Evolutionary conservation across 2,797 vertebrate genomes (phyloP), one percentile per base, ranked within the genome.

Genomic region (Anas bernieri): DNA sequence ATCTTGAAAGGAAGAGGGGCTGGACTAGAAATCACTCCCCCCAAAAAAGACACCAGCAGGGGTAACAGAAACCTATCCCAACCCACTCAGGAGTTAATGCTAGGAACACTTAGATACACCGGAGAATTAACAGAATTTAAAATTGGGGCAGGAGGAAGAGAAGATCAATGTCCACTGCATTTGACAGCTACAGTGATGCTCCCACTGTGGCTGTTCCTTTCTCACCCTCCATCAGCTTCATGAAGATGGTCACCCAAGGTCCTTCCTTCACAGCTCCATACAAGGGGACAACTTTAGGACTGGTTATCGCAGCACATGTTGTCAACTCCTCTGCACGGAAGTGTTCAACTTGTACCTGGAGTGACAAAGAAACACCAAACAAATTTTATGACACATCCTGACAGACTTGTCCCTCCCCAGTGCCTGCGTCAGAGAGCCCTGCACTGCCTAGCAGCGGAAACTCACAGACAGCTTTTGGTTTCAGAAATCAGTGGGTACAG

Each of bases 211-310:
- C 31, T 85, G 62, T 31, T 37, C 82, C 83, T 54, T 92, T 30
- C 95, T 97, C 95, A 99, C 99, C 99, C 93, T 98, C 98, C 96
- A 99, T 99, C 48, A 98, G 98, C 83, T 99, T 98, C 99, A 99
- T 99, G 94, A 99, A 98, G 88, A 99, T 98, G 78, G 99, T 97
- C 21, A 99, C 96, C 95, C 98, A 98, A 2, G 97, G 98, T 12
- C 99, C 99, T 93, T 99, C 99, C 94, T 98, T 98, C 97, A 99
- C 98, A 17, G 99, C 99, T 11, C 99, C 99, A 0, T 99, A 99
- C 86, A 99, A 96, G 76, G 99, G 98, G 91, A 99, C 98, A 35
- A 99, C 98, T 46, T 97, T 98, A 93, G 98, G 98, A 67, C 98
- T 99, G 39, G 96, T 98, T 94, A 99, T 90, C 63, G 98, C 97